Percentiles rank a stretch among this genome's conserved stretches.
These are phyloP conservation scores for Stenchaetothrips biformis DNA, from an alignment of 2,888 invertebrate species.

Conservation along the genomic window DNA sequence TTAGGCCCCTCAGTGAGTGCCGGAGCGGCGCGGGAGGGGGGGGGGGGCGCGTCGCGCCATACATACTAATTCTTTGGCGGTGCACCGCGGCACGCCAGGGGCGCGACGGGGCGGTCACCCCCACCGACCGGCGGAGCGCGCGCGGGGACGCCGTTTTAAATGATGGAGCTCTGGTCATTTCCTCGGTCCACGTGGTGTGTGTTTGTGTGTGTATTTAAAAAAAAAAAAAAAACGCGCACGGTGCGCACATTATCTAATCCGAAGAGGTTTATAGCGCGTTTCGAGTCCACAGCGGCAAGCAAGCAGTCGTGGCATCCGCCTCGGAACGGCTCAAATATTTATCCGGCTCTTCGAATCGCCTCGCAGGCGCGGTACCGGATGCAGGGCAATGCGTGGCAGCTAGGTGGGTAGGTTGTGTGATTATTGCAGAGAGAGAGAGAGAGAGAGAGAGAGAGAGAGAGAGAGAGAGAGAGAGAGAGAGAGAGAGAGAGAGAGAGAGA, in stretches of 20 bases:
- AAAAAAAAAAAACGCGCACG: neutral
- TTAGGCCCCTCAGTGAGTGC: neutral
- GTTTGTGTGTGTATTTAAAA: neutral
- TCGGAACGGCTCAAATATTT: neutral
- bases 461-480: neutral
- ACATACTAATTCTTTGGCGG: slow-evolving; percentile 8
- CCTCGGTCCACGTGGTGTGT: no score
- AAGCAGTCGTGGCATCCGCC: neutral
- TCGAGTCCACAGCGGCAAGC: neutral
- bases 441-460: neutral
- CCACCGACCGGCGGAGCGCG: neutral
- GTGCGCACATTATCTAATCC: neutral
- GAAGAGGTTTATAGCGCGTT: neutral
- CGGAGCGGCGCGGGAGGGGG: neutral
- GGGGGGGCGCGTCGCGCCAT: neutral
- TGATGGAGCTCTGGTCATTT: neutral
- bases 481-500: neutral
- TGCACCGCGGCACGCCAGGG: neutral
- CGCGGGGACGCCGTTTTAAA: neutral
- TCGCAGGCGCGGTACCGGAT: neutral
- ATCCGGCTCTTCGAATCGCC: neutral
- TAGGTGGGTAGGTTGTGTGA: neutral
- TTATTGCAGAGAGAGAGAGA: neutral
- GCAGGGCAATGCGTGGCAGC: neutral
- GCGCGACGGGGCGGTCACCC: neutral